phyloP scores from a whole-genome alignment of 2,797 vertebrate genomes.

The Glossophaga mutica region DNA sequence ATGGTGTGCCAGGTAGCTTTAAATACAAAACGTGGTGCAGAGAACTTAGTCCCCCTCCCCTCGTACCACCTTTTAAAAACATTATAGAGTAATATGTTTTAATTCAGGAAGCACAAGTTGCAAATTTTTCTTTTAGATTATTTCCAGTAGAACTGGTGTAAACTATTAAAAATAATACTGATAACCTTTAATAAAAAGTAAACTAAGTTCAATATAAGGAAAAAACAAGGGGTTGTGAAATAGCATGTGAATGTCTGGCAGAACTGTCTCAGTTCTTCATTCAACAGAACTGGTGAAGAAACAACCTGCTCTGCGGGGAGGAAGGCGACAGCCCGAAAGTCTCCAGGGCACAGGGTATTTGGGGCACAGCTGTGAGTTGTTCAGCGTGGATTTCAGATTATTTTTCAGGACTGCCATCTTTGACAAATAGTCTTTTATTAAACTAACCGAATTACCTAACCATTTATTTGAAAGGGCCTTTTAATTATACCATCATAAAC shows the following conservation, averaged over 20 bases:
- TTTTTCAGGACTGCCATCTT: background rate
- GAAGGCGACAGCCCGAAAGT: background rate
- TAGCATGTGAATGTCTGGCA: background rate
- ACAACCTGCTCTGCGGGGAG: background rate
- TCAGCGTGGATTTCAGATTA: background rate
- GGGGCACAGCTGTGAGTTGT: background rate
- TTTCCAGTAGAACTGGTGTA: background rate
- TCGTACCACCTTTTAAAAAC: background rate
- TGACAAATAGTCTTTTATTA: constrained; percentile 12
- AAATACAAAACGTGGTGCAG: background rate
- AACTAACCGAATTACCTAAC: background rate
- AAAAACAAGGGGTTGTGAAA: background rate
- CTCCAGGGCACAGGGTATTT: background rate
- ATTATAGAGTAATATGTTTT: background rate
- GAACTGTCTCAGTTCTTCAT: background rate
- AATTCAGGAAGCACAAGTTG: background rate
- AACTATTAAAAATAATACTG: background rate
- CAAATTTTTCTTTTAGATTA: background rate
- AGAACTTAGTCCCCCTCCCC: background rate
- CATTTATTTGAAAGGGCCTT: background rate
- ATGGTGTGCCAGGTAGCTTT: background rate
- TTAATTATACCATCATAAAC: background rate
- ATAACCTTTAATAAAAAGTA: background rate
- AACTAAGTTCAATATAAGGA: background rate
- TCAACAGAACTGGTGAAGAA: background rate